These are phyloP conservation scores for Nibea albiflora DNA, from an alignment of 2,113 vertebrate genomes.

Conservation along the genomic window DNA sequence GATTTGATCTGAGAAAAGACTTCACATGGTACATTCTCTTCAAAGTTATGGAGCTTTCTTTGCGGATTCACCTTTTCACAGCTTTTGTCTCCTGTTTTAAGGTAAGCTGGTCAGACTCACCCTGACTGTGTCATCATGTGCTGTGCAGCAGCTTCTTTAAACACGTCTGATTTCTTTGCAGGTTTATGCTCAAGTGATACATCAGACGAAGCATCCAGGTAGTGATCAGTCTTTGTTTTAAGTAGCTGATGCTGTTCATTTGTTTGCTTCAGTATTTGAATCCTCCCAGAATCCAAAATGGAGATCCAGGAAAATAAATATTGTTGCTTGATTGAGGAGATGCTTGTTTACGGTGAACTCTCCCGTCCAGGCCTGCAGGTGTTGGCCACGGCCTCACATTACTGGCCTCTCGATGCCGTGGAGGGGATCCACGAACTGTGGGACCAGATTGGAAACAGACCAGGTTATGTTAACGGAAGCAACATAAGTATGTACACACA, in stretches of 20 bases:
- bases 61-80: conserved; percentile 73
- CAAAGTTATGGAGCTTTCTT: conserved; percentile 77
- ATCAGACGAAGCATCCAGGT: conserved; percentile 90
- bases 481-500: conserved; percentile 80
- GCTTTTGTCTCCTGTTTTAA: conserved; percentile 85
- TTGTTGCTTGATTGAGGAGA: conserved; percentile 42
- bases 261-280: conserved; percentile 46
- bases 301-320: conserved; percentile 29
- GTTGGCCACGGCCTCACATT: conserved; percentile 92
- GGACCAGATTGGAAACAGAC: conserved; percentile 89
- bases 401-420: conserved; percentile 93
- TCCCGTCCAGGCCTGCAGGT: conserved; percentile 89
- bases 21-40: conserved; percentile 10
- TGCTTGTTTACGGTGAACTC: conserved; percentile 62
- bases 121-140: background rate
- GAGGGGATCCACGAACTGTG: conserved; percentile 91
- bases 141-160: background rate
- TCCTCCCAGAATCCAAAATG: conserved; percentile 11
- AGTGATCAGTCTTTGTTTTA: conserved; percentile 47
- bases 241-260: conserved; percentile 26
- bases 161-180: conserved; percentile 76
- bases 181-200: conserved; percentile 83
- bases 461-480: conserved; percentile 82
- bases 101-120: conserved; percentile 81
- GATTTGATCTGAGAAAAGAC: conserved; percentile 52